Base-by-base conservation (phyloP, 64 coral and sea anemone species). In the Hydrozoanthus tunicans region DNA sequence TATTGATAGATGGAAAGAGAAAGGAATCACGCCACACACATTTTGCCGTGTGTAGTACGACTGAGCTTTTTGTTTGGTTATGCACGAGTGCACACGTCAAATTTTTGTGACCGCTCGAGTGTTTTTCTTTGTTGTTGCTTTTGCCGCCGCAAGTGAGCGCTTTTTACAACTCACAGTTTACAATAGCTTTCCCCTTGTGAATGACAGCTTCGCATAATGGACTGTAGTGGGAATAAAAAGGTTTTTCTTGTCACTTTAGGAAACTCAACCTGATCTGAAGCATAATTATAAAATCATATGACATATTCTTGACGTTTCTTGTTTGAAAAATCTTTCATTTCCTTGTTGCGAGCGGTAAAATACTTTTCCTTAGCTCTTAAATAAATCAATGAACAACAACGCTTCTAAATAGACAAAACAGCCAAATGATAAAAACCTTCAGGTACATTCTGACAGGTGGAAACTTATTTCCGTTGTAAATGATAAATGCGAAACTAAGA, bases 171-270 rank as follows among this genome's bases (percentile, higher is more conserved):
- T 15, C 15, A 17, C 9, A 88, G 84, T 43, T 88, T 88, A 88
- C 69, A 60, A 88, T 88, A 74, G 84, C n/a, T 3, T 26, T 32
- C 54, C 6, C 56, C 54, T 73, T 60, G 84, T 88, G 84, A 88
- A 26, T 75, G 84, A 88, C 84, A 88, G 84, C 56, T 73, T 57
- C 25, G 14, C 20, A 88, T 75, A 88, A 88, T 88, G 67, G 23
- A 43, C 5, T 75, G 53, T 60, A 58, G 56, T 73, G 68, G 84
- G 58, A 74, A 61, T 58, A 13, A 88, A 88, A 57, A 54, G 6
- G 67, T 27, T 55, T 56, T 69, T 58, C 20, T 57, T 15, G 57
- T 83, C 32, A 60, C 25, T 43, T 53, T 52, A 70, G 62, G 9
- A 71, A 66, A 66, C 64, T 62, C 12, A 2, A 9, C 4, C 13